These are phyloP conservation scores for Desmodus rotundus DNA, from an alignment of 2,113 vertebrate genomes.

Conservation along the genomic window DNA sequence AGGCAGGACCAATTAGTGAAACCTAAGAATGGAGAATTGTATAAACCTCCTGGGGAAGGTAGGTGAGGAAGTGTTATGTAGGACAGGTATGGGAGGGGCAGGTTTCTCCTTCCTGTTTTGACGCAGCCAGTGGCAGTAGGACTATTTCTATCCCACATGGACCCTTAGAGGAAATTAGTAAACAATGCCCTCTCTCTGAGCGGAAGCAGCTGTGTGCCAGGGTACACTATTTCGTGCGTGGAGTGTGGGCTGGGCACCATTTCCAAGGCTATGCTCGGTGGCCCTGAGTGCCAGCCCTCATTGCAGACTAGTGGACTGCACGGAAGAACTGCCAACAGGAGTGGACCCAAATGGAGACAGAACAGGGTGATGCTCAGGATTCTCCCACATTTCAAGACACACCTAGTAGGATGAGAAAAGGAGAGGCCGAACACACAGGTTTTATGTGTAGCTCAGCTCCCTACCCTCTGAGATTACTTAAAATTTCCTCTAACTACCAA, in stretches of 20 bases:
- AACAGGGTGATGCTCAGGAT: not conserved
- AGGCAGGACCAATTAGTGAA: slow-evolving; percentile 4
- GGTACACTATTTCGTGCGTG: not conserved
- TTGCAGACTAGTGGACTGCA: not conserved
- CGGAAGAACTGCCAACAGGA: not conserved
- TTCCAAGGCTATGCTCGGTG: not conserved
- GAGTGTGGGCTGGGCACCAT: not conserved
- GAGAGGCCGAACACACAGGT: not conserved
- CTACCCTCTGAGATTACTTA: not conserved
- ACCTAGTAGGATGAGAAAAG: not conserved
- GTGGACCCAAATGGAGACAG: not conserved
- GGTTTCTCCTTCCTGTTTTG: not conserved
- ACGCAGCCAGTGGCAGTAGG: not conserved
- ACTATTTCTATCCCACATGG: not conserved
- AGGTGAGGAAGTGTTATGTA: not conserved
- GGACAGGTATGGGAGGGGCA: not conserved
- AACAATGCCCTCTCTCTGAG: not conserved
- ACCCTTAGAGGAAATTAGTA: not conserved
- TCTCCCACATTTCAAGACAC: not conserved
- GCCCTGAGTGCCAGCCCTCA: not conserved
- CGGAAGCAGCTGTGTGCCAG: not conserved
- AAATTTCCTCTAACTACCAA: not conserved
- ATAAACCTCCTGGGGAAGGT: not conserved
- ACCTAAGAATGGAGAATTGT: not conserved
- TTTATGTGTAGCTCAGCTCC: not conserved